Base-by-base conservation (phyloP, 2,888 invertebrate genomes). In the Heliconius charithonia region DNA sequence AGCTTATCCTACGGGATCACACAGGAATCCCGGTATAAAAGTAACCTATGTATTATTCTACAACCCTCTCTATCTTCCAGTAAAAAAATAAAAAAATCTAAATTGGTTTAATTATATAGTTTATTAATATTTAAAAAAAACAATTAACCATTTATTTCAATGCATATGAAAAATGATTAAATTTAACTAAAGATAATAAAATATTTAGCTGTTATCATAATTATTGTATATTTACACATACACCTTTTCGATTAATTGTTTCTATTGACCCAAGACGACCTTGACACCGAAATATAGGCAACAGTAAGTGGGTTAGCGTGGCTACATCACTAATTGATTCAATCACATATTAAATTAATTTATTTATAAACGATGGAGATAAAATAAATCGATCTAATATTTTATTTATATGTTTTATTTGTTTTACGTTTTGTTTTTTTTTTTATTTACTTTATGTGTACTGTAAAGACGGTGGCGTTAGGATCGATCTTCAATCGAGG, bases 241-340 rank as follows among this genome's bases (percentile, higher is more conserved):
- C 22, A 41, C 10, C 12, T 74, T 74, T 41, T 41, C 27, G 27
- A 41, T 41, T 74, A 74, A 74, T 74, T 74, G 62, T 45, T 19
- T 74, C 13, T 37, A 59, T 72, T 74, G 74, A 65, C 62, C 25
- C 16, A 25, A 62, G 72, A 7, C 41, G 32, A 73, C 65, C 74
- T 74, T 74, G 65, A 65, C 74, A 74, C 74, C 41, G 65, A 74
- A 74, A 74, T 63, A 45, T 3, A 37, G 27, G 27, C 51, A 70
- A 51, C 51, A 16, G 29, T 27, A 72, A 65, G 74, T 74, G 63
- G 65, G 37, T 65, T 74, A 74, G n/a, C 16, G 59, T 72, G 32
- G 72, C 72, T 72, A 72, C 72, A 59, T 72, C 37, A 59, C 59
- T 72, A 72, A 59, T 72, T 72, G 72, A 59, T 72, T 32, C 56